Evolutionary conservation across 2,797 vertebrate species (phyloP).

Genomic region (Mormyrops attenuatus): DNA sequence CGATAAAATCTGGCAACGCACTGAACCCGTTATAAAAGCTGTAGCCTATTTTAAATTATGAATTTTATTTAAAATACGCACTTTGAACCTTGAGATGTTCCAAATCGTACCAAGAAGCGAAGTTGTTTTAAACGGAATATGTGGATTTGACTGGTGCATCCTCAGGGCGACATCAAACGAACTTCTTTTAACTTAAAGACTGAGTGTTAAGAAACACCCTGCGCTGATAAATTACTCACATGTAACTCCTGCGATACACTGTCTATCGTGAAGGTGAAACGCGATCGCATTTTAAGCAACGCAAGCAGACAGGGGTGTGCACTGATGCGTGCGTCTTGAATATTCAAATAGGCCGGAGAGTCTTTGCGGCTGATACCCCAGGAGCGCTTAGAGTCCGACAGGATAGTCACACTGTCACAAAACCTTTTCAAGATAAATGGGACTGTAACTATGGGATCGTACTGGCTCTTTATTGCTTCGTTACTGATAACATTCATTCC

Average conservation of each 20-base stretch:
- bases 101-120: neutral
- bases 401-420: conserved; percentile 39
- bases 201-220: neutral
- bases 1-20: neutral
- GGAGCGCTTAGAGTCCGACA: conserved; percentile 24
- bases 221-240: neutral
- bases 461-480: conserved; percentile 61
- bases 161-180: neutral
- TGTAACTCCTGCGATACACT: neutral
- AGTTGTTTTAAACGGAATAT: neutral
- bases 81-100: neutral
- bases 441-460: conserved; percentile 70
- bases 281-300: neutral
- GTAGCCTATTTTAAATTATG: neutral
- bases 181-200: neutral
- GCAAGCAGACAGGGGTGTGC: neutral
- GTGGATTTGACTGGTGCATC: neutral
- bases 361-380: neutral
- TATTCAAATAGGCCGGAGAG: conserved; percentile 21
- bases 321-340: neutral
- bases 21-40: neutral
- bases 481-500: conserved; percentile 58
- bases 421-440: conserved; percentile 62
- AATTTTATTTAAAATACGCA: neutral
- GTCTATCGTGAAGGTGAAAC: neutral